Conservation (phyloP, 64 coral and sea anemone genomes). For the Stichodactyla helianthus region DNA sequence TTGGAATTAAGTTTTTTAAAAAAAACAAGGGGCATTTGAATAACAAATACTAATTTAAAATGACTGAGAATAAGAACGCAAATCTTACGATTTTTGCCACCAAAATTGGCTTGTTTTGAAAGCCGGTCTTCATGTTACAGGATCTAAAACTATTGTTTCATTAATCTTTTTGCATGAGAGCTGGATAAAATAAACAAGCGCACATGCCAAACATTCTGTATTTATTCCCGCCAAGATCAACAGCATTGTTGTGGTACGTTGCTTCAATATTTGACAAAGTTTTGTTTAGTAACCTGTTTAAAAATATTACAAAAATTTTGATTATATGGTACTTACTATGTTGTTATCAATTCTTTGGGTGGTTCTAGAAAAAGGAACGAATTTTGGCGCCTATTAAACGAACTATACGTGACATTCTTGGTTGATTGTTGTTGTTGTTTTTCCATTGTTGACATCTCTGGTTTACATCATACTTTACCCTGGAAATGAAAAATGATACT, state of each 20-base stretch:
- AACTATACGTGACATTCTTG: no score
- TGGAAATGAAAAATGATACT: neutral
- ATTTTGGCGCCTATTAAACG: no score
- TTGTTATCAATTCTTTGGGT: neutral
- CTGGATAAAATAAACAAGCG: neutral
- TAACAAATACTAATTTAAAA: no score
- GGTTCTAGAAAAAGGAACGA: no score
- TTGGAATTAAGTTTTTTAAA: no score
- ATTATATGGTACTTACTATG: neutral
- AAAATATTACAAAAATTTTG: neutral
- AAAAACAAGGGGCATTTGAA: no score
- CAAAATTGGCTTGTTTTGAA: no score
- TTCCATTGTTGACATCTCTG: neutral
- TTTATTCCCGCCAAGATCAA: neutral
- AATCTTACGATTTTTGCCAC: no score
- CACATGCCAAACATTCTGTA: neutral
- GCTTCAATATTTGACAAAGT: neutral
- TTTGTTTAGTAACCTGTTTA: neutral
- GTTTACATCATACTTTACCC: neutral
- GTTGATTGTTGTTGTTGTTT: neutral
- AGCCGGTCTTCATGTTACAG: no score
- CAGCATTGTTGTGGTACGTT: neutral
- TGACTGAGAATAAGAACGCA: no score
- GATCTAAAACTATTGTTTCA: neutral
- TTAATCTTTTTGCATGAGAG: neutral